phyloP scores from a whole-genome alignment of 2,797 vertebrate genomes.

The Pachyuromys duprasi region DNA sequence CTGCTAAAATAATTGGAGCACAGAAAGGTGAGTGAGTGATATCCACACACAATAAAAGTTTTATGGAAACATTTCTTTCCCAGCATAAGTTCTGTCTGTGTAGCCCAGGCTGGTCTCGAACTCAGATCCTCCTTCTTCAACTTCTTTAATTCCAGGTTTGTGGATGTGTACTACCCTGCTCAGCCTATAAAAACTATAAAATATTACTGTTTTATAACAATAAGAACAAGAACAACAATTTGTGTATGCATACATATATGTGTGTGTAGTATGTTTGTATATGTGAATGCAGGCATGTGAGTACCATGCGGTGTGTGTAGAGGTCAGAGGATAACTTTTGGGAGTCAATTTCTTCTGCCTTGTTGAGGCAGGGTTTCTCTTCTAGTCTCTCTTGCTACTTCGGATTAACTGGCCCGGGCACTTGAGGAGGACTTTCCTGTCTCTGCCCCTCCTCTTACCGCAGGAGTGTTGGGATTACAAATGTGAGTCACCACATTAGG shows the following conservation, averaged over 20 bases:
- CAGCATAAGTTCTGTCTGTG: background rate
- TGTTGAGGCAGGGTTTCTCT: background rate
- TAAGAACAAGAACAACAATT: background rate
- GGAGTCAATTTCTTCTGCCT: background rate
- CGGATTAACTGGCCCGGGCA: background rate
- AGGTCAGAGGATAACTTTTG: background rate
- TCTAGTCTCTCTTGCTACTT: background rate
- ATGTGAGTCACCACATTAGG: background rate
- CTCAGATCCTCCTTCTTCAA: background rate
- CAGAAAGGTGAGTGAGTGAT: background rate
- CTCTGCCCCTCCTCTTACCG: background rate
- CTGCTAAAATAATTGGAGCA: slow-evolving; percentile 1
- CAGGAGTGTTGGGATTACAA: background rate
- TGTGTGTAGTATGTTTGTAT: background rate
- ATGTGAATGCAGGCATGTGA: background rate
- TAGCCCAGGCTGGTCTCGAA: background rate
- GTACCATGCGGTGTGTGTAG: no score
- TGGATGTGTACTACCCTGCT: background rate
- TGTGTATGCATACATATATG: background rate
- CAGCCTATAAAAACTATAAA: background rate
- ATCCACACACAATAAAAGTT: background rate
- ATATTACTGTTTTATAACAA: background rate
- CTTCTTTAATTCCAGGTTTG: background rate
- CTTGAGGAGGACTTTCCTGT: background rate
- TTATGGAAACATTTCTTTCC: background rate